phyloP scores from a whole-genome alignment of 2,797 vertebrate species.

The Margarornis squamiger region DNA sequence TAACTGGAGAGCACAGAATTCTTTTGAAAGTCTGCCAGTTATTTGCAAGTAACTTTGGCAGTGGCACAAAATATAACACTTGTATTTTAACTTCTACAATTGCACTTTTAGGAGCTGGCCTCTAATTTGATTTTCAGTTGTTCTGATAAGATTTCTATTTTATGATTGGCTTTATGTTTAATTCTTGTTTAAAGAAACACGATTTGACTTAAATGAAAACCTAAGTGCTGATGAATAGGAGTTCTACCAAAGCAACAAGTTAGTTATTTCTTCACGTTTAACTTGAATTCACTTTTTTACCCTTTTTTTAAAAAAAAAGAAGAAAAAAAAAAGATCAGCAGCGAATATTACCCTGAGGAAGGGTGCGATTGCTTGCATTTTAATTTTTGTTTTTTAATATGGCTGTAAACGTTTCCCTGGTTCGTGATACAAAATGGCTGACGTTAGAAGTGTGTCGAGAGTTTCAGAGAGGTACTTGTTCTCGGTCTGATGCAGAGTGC shows the following conservation, averaged over 20 bases:
- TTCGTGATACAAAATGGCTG: slow-evolving; percentile 98
- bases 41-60: slow-evolving; percentile 75
- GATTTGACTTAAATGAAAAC: slow-evolving; percentile 77
- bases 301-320: slow-evolving; percentile 56
- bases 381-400: slow-evolving; percentile 77
- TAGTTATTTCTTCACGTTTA: slow-evolving; percentile 75
- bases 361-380: slow-evolving; percentile 56
- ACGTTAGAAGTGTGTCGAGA: slow-evolving; percentile 99
- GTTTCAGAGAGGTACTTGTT: slow-evolving; percentile 97
- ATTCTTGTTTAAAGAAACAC: slow-evolving; percentile 75
- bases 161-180: slow-evolving; percentile 79
- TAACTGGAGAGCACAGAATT: slow-evolving; percentile 78
- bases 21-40: slow-evolving; percentile 77
- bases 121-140: slow-evolving; percentile 79
- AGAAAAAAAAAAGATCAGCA: slow-evolving; percentile 36
- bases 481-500: slow-evolving; percentile 93
- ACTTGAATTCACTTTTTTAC: slow-evolving; percentile 76
- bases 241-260: slow-evolving; percentile 80
- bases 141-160: slow-evolving; percentile 80
- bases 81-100: slow-evolving; percentile 77
- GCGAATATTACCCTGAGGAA: slow-evolving; percentile 54
- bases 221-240: slow-evolving; percentile 79
- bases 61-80: slow-evolving; percentile 77
- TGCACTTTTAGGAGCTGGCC: slow-evolving; percentile 81
- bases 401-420: slow-evolving; percentile 92